Base-by-base conservation (phyloP, 2,888 invertebrate species). In the Leucozona laternaria region DNA sequence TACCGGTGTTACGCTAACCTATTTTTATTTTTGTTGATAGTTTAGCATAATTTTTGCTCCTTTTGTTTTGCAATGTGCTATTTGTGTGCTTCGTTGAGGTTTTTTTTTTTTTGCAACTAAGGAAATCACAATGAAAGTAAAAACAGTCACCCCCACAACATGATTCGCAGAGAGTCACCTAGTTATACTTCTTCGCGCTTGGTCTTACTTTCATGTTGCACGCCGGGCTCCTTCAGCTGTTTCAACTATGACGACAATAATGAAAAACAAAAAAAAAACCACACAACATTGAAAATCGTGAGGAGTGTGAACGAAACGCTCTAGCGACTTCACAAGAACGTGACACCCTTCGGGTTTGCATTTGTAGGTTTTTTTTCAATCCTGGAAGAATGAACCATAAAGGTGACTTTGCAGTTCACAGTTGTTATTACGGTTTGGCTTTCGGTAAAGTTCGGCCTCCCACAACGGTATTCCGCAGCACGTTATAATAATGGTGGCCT, bases 1-100 rank as follows among this genome's bases (percentile, higher is more conserved):
- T 58, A 77, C 80, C 53, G 81, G 81, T 86, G 86, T 86, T 86
- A 86, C 86, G 86, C 73, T 86, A 79, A 86, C 78, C 86, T 64
- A 82, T 58, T 60, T 40, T 6, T 40, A 8, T 57, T 57, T 34
- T 22, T 40, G 73, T 82, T 85, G 80, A 66, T 68, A 53, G 28
- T 79, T 72, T 81, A 76, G 25, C 77, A 72, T 82, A 66, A 58
- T 71, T 48, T 11, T 20, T 45, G 11, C 53, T 13, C 4, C n/a
- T 64, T 43, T 50, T 28, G 17, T 45, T 20, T 68, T 45, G 17
- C 17, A 20, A 20, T 40, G 31, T 77, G 57, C 57, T 71, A 17
- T 43, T 25, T 71, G 43, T 45, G 17, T 37, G 48, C 78, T 78
- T 64, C 57, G 34, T 34, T 37, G 13, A 25, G 25, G 40, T 6